A percentile compares a stretch with the other conserved stretches of the same genome.
phyloP scores from a whole-genome alignment of 2,888 invertebrate species.

The Sinhomidia bicolor region DNA sequence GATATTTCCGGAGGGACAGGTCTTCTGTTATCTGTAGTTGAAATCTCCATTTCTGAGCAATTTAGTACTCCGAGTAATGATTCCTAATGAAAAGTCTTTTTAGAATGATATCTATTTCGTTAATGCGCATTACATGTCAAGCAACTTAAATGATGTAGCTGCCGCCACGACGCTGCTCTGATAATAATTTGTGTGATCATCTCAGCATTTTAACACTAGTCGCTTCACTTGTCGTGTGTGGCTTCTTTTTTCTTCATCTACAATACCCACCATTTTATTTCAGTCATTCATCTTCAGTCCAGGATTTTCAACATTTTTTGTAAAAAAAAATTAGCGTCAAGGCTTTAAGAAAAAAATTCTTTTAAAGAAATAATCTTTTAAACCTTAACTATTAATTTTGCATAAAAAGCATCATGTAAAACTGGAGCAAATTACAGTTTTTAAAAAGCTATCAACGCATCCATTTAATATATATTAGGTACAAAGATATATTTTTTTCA shows the following conservation, averaged over 20 bases:
- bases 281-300: conserved; percentile 12
- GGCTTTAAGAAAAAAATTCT: neutral
- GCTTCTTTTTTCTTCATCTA: neutral
- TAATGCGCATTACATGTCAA: conserved; percentile 28
- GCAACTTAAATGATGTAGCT: conserved; percentile 38
- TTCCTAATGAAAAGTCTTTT: conserved; percentile 67
- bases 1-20: too few relatives aligned
- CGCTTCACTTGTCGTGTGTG: neutral
- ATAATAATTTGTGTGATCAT: neutral
- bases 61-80: conserved; percentile 61
- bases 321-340: neutral
- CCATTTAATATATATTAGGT: neutral
- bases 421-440: conserved; percentile 75
- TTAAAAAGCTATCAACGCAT: conserved; percentile 37
- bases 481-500: neutral
- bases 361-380: neutral
- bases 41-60: too few relatives aligned
- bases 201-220: too few relatives aligned
- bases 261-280: too few relatives aligned
- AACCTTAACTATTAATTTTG: conserved; percentile 50
- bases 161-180: neutral
- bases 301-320: too few relatives aligned
- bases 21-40: too few relatives aligned
- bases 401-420: conserved; percentile 53
- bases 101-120: conserved; percentile 46